These are phyloP conservation scores for Dryocosmus kuriphilus DNA, from an alignment of 2,888 invertebrate genomes.

Conservation along the genomic window DNA sequence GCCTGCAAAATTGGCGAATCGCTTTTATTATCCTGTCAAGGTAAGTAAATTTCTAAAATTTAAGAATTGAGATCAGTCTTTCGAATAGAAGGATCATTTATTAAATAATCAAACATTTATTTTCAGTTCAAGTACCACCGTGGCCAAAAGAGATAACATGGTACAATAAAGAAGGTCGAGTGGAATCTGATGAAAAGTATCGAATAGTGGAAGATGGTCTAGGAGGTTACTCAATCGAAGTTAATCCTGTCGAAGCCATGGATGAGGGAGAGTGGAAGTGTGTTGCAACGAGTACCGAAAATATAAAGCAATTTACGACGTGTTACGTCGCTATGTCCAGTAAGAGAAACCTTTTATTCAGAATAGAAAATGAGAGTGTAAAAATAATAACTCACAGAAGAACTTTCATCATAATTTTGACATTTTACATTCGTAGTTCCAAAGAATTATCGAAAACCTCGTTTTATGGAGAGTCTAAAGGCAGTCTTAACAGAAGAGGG, in stretches of 20 bases:
- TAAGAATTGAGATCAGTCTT: background rate
- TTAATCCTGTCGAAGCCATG: conserved; percentile 86
- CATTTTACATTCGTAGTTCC: conserved; percentile 83
- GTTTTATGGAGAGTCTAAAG: conserved; percentile 93
- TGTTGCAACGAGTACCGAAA: conserved; percentile 88
- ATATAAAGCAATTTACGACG: conserved; percentile 87
- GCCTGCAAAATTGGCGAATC: conserved; percentile 89
- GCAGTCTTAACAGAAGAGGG: conserved; percentile 95
- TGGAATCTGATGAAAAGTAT: conserved; percentile 86
- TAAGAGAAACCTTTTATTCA: conserved; percentile 78
- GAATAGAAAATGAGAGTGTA: background rate
- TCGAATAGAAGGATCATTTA: conserved; percentile 5
- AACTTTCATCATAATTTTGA: conserved; percentile 42
- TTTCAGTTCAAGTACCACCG: conserved; percentile 87
- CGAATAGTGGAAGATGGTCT: conserved; percentile 89
- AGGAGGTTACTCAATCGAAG: conserved; percentile 88
- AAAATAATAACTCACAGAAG: background rate
- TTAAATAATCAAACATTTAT: conserved; percentile 36
- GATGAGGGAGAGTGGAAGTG: conserved; percentile 96
- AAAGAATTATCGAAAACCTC: conserved; percentile 92
- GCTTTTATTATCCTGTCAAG: conserved; percentile 86
- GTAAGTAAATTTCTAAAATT: conserved; percentile 72
- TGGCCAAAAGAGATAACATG: conserved; percentile 91
- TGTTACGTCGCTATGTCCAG: conserved; percentile 89
- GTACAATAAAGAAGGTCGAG: conserved; percentile 91